phyloP scores from a whole-genome alignment of 2,113 vertebrate species.

The Smithornis capensis region DNA sequence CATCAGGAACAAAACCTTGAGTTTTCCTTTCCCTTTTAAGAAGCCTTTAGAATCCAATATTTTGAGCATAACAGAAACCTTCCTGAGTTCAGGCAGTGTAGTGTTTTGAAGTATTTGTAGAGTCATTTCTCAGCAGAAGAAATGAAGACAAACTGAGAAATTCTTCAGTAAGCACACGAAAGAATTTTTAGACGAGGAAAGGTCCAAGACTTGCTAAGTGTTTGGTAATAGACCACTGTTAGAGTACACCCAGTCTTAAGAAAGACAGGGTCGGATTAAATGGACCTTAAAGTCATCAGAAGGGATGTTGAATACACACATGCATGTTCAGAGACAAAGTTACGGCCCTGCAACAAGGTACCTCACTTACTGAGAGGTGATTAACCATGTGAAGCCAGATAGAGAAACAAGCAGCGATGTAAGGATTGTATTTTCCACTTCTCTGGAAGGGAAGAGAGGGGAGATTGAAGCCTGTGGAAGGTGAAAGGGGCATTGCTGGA shows the following conservation, averaged over 20 bases:
- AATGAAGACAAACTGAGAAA: neutral
- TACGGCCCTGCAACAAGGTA: neutral
- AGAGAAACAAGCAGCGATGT: neutral
- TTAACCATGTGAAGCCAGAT: neutral
- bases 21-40: neutral
- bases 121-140: neutral
- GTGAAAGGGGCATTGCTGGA: neutral
- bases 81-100: neutral
- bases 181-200: neutral
- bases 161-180: neutral
- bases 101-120: accelerated
- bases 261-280: neutral
- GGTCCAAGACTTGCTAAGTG: neutral
- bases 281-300: neutral
- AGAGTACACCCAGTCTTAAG: neutral
- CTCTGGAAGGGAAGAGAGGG: neutral
- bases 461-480: accelerated
- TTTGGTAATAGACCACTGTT: neutral
- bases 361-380: neutral
- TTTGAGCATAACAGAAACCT: neutral
- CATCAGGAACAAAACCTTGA: neutral
- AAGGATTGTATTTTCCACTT: accelerated
- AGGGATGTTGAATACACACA: accelerated
- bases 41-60: neutral
- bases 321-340: neutral